phyloP scores from a whole-genome alignment of 2,888 invertebrate genomes.

The Tribolium freemani region DNA sequence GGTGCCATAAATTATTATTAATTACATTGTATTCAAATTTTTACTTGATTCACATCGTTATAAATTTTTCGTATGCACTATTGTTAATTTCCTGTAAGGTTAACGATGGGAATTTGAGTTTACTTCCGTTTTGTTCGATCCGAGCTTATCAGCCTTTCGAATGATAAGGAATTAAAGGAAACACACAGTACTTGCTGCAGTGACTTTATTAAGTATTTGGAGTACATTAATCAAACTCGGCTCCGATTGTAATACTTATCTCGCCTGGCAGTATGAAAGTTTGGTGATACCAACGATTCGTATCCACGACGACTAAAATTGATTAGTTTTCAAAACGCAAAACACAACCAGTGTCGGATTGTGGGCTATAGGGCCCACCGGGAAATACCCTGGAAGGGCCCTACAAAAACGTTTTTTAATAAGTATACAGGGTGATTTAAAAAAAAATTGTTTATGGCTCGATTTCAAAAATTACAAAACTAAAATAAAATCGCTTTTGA shows the following conservation, averaged over 20 bases:
- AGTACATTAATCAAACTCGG: conserved; percentile 88
- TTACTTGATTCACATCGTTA: conserved; percentile 13
- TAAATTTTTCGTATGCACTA: background rate
- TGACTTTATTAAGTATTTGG: background rate
- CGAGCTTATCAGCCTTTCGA: background rate
- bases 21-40: conserved; percentile 7
- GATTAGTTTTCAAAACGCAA: too few relatives aligned
- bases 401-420: too few relatives aligned
- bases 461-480: too few relatives aligned
- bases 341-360: too few relatives aligned
- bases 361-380: too few relatives aligned
- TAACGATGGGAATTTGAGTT: conserved; percentile 11
- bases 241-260: conserved; percentile 96
- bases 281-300: conserved; percentile 96
- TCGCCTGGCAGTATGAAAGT: conserved; percentile 89
- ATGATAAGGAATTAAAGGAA: background rate
- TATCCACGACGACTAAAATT: conserved; percentile 89
- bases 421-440: too few relatives aligned
- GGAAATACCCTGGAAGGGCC: too few relatives aligned
- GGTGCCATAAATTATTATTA: background rate
- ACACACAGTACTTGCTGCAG: background rate
- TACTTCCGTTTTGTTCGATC: background rate
- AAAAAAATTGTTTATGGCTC: too few relatives aligned
- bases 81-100: conserved; percentile 7
- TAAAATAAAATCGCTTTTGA: too few relatives aligned